Conservation (phyloP, 2,113 vertebrate species). For the Crocuta crocuta region DNA sequence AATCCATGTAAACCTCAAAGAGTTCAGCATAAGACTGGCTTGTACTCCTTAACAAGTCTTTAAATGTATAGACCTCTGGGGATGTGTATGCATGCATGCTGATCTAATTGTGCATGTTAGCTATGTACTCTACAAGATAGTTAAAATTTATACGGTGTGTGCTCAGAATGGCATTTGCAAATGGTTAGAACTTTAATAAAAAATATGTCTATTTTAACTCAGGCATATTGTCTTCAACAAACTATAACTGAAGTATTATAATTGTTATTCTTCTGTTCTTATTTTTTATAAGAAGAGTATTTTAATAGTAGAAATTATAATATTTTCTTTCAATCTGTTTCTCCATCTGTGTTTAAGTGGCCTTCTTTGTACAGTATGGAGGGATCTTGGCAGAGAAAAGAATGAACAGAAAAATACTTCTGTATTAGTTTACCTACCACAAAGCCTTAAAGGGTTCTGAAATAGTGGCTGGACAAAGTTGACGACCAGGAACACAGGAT, state of each 20-base stretch:
- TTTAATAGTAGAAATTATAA: slow-evolving; percentile 8
- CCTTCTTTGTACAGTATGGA: background rate
- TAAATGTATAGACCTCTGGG: slow-evolving; percentile 66
- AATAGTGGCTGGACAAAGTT: background rate
- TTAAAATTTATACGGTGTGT: slow-evolving; percentile 66
- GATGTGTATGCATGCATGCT: slow-evolving; percentile 61
- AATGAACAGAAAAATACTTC: slow-evolving; percentile 1
- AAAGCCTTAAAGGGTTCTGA: background rate
- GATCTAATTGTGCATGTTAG: slow-evolving; percentile 70
- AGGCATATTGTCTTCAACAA: slow-evolving; percentile 19
- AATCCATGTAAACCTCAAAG: slow-evolving; percentile 63
- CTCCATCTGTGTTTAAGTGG: slow-evolving; percentile 33
- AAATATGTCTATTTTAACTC: background rate
- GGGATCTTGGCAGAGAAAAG: slow-evolving; percentile 44
- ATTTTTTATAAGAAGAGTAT: slow-evolving; percentile 12
- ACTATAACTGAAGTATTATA: slow-evolving; percentile 30
- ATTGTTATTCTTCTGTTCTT: background rate
- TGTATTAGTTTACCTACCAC: slow-evolving; percentile 20
- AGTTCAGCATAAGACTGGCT: slow-evolving; percentile 30
- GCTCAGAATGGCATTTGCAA: slow-evolving; percentile 58
- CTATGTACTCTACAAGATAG: slow-evolving; percentile 47
- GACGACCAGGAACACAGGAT: background rate
- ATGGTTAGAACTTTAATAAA: slow-evolving; percentile 16
- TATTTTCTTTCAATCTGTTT: slow-evolving; percentile 50
- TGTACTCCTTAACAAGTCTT: slow-evolving; percentile 74